phyloP scores from a whole-genome alignment of 1,140 invertebrate genomes.

The Hylaeus volcanicus region DNA sequence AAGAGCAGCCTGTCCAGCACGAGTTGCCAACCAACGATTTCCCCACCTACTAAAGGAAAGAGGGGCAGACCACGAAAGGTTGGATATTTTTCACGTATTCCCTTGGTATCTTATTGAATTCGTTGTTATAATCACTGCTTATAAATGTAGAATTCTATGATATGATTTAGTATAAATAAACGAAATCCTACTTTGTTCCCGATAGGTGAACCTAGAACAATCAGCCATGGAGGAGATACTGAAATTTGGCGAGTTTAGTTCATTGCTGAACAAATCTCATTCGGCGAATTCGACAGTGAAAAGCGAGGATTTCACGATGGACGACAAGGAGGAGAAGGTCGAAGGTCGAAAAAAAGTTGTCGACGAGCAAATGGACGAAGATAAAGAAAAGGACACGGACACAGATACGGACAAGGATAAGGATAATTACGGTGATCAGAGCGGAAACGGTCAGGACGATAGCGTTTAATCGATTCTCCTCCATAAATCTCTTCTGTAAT shows the following conservation, averaged over 20 bases:
- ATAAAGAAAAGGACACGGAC: slow-evolving; percentile 35
- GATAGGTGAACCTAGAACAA: slow-evolving; percentile 71
- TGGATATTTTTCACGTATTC: slow-evolving; percentile 5
- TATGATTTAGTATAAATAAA: neutral
- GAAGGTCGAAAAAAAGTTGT: slow-evolving; percentile 35
- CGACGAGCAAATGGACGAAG: slow-evolving; percentile 19
- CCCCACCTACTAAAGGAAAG: slow-evolving; percentile 66
- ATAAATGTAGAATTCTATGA: too few relatives aligned
- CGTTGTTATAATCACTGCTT: too few relatives aligned
- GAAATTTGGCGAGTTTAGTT: slow-evolving; percentile 77
- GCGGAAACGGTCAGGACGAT: slow-evolving; percentile 59
- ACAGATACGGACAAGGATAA: slow-evolving; percentile 35
- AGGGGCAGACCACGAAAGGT: slow-evolving; percentile 76
- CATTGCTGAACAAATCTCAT: slow-evolving; percentile 74
- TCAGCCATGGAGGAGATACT: slow-evolving; percentile 75
- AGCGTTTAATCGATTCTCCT: slow-evolving; percentile 46
- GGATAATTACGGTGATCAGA: slow-evolving; percentile 57
- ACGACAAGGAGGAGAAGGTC: slow-evolving; percentile 30
- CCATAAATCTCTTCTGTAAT: neutral
- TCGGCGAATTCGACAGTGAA: slow-evolving; percentile 60
- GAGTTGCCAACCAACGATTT: slow-evolving; percentile 7
- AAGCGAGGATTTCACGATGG: slow-evolving; percentile 10
- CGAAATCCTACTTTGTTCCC: neutral
- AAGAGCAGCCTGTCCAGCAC: slow-evolving; percentile 52
- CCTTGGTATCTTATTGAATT: too few relatives aligned